These are phyloP conservation scores for Synanthedon myopaeformis DNA, from an alignment of 2,888 invertebrate species.

Conservation along the genomic window DNA sequence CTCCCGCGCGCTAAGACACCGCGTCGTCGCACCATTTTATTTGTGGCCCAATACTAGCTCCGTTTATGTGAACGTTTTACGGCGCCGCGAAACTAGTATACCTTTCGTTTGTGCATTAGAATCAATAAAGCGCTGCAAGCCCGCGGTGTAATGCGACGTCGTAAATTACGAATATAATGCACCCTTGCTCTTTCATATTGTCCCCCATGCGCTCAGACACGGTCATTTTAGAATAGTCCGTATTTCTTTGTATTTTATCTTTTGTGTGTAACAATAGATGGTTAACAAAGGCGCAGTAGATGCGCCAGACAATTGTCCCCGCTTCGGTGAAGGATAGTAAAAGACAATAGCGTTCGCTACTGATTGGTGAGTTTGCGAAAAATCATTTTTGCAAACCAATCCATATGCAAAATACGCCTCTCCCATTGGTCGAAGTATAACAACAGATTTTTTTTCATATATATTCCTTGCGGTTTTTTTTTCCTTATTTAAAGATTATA, in stretches of 20 bases:
- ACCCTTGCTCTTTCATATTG: slow-evolving; percentile 53
- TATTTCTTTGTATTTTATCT: slow-evolving; percentile 57
- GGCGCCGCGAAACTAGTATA: slow-evolving; percentile 20
- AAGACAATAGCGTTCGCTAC: slow-evolving; percentile 48
- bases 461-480: slow-evolving; percentile 58
- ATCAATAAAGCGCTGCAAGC: slow-evolving; percentile 39
- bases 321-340: slow-evolving; percentile 33
- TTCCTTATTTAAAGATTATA: slow-evolving; percentile 49
- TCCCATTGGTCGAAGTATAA: slow-evolving; percentile 45
- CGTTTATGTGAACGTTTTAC: slow-evolving; percentile 16
- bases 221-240: slow-evolving; percentile 51
- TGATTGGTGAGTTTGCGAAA: slow-evolving; percentile 47
- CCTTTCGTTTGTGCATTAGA: slow-evolving; percentile 39
- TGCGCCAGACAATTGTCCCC: slow-evolving; percentile 33
- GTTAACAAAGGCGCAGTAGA: slow-evolving; percentile 38
- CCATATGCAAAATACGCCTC: slow-evolving; percentile 31
- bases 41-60: slow-evolving; percentile 10
- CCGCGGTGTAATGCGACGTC: slow-evolving; percentile 36
- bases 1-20: slow-evolving; percentile 13
- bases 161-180: slow-evolving; percentile 63
- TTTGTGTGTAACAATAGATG: slow-evolving; percentile 51
- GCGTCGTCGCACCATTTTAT: slow-evolving; percentile 9
- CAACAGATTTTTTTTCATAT: slow-evolving; percentile 44
- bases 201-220: slow-evolving; percentile 33
- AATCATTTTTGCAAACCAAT: slow-evolving; percentile 66